Conservation (phyloP, 2,797 vertebrate species). For the Neosilurus mollespiculum region DNA sequence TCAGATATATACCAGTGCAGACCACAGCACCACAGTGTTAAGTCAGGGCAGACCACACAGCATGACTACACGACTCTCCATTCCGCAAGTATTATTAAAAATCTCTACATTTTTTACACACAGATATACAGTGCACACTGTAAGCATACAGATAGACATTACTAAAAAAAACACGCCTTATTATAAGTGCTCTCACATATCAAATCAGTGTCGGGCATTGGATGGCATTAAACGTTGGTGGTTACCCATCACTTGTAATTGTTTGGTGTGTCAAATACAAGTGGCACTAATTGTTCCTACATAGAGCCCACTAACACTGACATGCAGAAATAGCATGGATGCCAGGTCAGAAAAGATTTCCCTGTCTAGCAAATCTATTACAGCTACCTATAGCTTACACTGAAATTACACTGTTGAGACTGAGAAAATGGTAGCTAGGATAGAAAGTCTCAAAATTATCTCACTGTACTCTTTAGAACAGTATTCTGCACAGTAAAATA, state of each 20-base stretch:
- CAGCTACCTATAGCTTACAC: background rate
- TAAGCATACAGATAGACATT: background rate
- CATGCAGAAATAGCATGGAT: background rate
- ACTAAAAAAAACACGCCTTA: background rate
- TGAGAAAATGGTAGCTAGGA: background rate
- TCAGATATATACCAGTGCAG: constrained; percentile 35
- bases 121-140: background rate
- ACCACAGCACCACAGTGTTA: constrained; percentile 20
- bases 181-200: background rate
- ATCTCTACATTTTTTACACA: background rate
- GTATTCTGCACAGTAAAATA: too few relatives aligned
- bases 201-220: background rate
- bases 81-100: background rate
- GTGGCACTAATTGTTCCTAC: background rate
- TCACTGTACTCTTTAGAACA: background rate
- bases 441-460: background rate
- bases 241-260: background rate
- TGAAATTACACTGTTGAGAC: background rate
- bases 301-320: background rate
- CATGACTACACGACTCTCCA: background rate
- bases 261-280: background rate
- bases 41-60: constrained; percentile 13
- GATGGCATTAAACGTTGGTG: background rate
- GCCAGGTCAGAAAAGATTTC: background rate
- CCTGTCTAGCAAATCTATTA: background rate